Conservation (phyloP, 2,888 invertebrate genomes). For the Diachrysia chrysitis region DNA sequence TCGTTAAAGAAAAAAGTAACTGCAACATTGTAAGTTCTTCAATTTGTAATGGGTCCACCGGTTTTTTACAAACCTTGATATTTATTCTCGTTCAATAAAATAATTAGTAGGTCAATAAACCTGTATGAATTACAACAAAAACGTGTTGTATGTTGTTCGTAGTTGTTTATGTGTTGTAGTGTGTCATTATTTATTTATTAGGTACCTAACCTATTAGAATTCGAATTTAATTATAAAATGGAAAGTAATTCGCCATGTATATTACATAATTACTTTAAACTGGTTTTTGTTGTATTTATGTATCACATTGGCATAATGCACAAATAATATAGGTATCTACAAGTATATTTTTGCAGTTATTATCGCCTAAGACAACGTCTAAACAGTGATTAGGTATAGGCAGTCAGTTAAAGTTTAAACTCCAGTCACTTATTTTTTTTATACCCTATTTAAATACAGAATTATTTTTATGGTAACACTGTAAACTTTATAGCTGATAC, state of each 20-base stretch:
- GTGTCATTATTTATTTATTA: slow-evolving; percentile 27
- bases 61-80: slow-evolving; percentile 48
- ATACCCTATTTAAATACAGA: too few relatives aligned
- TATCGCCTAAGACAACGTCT: too few relatives aligned
- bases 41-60: slow-evolving; percentile 30
- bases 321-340: background rate
- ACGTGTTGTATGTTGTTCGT: slow-evolving; percentile 18
- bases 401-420: too few relatives aligned
- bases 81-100: slow-evolving; percentile 48
- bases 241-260: background rate
- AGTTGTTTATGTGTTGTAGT: slow-evolving; percentile 15
- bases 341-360: too few relatives aligned
- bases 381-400: too few relatives aligned
- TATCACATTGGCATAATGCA: background rate
- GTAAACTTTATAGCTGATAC: too few relatives aligned
- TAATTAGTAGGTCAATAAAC: slow-evolving; percentile 42
- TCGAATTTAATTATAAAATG: slow-evolving; percentile 10
- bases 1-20: too few relatives aligned
- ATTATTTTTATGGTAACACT: too few relatives aligned
- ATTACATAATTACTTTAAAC: background rate
- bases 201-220: slow-evolving; percentile 13
- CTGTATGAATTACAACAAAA: slow-evolving; percentile 34
- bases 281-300: background rate
- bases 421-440: too few relatives aligned
- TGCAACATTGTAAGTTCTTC: slow-evolving; percentile 18